Evolutionary conservation across 2,797 vertebrate species (phyloP), one percentile per base, ranked within the genome.

Genomic region (Anniella stebbinsi): DNA sequence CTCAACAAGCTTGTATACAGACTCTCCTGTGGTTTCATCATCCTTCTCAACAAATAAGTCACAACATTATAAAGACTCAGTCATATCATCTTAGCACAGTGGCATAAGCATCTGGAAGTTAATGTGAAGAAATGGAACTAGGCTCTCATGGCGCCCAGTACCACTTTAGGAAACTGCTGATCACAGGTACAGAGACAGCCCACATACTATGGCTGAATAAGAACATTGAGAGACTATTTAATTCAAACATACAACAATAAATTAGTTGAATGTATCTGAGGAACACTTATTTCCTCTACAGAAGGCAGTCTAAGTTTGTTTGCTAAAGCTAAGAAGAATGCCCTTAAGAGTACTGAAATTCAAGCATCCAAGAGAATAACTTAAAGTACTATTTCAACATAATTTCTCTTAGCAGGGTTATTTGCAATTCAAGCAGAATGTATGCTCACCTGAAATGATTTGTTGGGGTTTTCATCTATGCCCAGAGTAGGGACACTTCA

Each of bases 371-470:
- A 30, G 67, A 90, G 84, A 75, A 92, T 85, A 91, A 95, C 63
- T 88, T 91, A 89, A 91, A 72, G 78, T 90, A 92, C 88, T 91
- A 54, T 66, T 87, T 95, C 88, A 92, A 89, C 89, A 90, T 95
- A 84, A 92, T 95, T 96, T 91, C 81, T 94, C 36, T 88, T 94
- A 95, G 88, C 92, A 80, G 89, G 91, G 80, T 91, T 60, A 93
- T 95, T 95, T 96, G 87, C 90, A 96, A 96, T 94, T 96, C 91
- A 95, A 95, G 91, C 91, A 95, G 95, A 95, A 95, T 91, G 93
- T 92, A 93, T 81, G 69, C 78, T 95, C 92, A 95, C 91, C 91
- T 95, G 92, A 95, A 95, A 90, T 93, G 91, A 93, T 95, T 94
- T 95, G 83, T 93, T 94, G 91, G 91, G 93, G 86, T 94, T 93